Base-by-base conservation (phyloP, 1,140 invertebrate species). In the Cherax quadricarinatus region DNA sequence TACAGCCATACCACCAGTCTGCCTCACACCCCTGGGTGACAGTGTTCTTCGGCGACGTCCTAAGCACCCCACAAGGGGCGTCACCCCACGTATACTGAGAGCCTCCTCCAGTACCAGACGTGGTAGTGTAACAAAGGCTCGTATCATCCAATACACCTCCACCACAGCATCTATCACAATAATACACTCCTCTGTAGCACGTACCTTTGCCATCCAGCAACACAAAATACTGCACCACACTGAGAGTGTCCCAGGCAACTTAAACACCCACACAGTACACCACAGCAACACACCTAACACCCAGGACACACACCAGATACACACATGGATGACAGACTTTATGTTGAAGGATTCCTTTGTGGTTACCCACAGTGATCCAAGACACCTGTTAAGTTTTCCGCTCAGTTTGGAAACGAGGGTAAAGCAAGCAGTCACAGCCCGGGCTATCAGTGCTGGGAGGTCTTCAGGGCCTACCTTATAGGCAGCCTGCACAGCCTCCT, bases 71-170 rank as follows among this genome's bases (percentile, higher is more conserved):
- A 89, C 78, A 9, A 93, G 83, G 3, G 93, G 93, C 24, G 30
- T 79, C 12, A 75, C 90, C 14, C 82, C 87, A 18, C 88, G 85
- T 14, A 86, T 79, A 14, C 53, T 86, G 30, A 92, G 53, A 30
- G 86, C 75, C 80, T 93, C 93, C 73, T 91, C 91, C n/a, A 93
- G 83, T 57, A 92, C 51, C 14, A 93, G 90, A 30, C 93, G 70
- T 18, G 93, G 93, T 51, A 93, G 80, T 7, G 90, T 80, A 16
- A 93, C 78, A 4, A 93, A 78, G 30, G 93, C 93, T 30, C 93
- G 81, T 3, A 88, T 48, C 84, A 93, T 91, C 93, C 93, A 93
- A 70, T 89, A 93, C 10, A 88, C 49, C 79, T 93, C 93, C 24
- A 93, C 57, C 48, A 80, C 21, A 4, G 91, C 93, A 4, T 83